Percentiles rank a stretch among this genome's conserved stretches.
Evolutionary conservation across 1,140 invertebrate genomes (phyloP).

Genomic region (Batillaria attramentaria): DNA sequence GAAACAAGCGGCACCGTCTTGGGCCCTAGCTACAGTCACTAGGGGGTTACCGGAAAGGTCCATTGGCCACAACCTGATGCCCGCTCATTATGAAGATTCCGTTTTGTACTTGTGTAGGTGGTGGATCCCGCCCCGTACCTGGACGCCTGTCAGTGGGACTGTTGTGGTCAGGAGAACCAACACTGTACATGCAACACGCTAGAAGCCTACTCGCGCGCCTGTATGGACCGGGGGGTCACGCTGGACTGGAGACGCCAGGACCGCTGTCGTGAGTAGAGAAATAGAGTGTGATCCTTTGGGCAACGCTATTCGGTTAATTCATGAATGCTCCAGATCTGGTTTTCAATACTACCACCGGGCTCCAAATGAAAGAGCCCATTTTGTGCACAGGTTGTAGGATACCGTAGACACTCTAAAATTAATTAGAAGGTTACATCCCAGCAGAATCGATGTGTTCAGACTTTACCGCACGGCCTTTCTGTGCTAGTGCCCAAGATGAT

Average conservation of each 20-base stretch:
- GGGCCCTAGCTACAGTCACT: too few species aligned
- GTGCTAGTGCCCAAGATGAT: too few species aligned
- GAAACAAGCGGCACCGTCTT: too few species aligned
- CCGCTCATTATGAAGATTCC: too few species aligned
- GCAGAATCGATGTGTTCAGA: too few species aligned
- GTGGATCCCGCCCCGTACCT: slow-evolving; percentile 67
- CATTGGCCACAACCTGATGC: too few species aligned
- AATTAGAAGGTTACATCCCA: too few species aligned
- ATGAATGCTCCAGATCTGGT: neutral
- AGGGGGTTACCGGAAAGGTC: too few species aligned
- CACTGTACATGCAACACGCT: slow-evolving; percentile 83
- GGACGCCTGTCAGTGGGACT: slow-evolving; percentile 84
- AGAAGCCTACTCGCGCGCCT: slow-evolving; percentile 84
- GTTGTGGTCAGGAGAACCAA: slow-evolving; percentile 60
- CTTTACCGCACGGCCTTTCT: too few species aligned
- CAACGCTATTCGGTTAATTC: neutral
- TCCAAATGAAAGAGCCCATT: neutral
- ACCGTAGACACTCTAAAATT: neutral
- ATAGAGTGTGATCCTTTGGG: neutral
- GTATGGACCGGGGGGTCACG: slow-evolving; percentile 78
- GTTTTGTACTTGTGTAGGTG: slow-evolving; percentile 67
- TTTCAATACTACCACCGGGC: neutral
- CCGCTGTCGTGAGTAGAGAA: slow-evolving; percentile 19
- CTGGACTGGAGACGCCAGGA: slow-evolving; percentile 81
- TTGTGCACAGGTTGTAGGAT: neutral